Conservation (phyloP, 1,140 invertebrate species). For the Forficula auricularia region DNA sequence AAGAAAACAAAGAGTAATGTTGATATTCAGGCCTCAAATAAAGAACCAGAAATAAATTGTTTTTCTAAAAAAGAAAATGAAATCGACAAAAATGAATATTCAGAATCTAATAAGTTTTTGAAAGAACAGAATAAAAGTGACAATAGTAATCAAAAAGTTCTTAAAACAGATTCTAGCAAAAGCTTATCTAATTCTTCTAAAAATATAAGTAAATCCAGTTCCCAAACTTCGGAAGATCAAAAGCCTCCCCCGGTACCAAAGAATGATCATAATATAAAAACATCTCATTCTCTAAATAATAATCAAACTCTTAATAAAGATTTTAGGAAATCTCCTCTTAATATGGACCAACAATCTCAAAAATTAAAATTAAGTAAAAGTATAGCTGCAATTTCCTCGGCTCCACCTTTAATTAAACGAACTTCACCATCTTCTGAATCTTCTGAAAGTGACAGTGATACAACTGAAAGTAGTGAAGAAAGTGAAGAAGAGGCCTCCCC, state of each 20-base stretch:
- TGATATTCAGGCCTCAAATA: too few species aligned
- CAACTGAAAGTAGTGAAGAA: constrained; percentile 5
- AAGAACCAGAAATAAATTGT: too few species aligned
- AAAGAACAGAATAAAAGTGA: too few species aligned
- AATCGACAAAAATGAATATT: too few species aligned
- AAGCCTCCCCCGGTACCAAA: constrained; percentile 39
- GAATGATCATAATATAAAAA: constrained; percentile 25
- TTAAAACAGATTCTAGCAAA: constrained; percentile 1
- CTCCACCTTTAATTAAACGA: constrained; percentile 6
- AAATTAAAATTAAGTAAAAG: constrained; percentile 27
- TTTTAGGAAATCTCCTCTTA: constrained; percentile 54
- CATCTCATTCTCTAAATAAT: constrained; percentile 26
- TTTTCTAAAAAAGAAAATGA: too few species aligned
- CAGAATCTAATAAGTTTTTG: too few species aligned
- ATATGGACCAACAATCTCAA: constrained; percentile 37
- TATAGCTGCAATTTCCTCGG: constrained; percentile 14
- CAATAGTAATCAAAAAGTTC: neutral
- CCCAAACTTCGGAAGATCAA: neutral
- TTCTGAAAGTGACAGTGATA: too few species aligned
- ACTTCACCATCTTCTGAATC: constrained; percentile 14
- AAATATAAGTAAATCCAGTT: neutral
- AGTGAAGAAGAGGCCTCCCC: constrained; percentile 17
- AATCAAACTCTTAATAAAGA: constrained; percentile 42
- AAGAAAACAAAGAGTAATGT: too few species aligned
- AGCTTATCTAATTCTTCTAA: neutral